Evolutionary conservation across 2,888 invertebrate species (phyloP).

Genomic region (Epinotia nisella): DNA sequence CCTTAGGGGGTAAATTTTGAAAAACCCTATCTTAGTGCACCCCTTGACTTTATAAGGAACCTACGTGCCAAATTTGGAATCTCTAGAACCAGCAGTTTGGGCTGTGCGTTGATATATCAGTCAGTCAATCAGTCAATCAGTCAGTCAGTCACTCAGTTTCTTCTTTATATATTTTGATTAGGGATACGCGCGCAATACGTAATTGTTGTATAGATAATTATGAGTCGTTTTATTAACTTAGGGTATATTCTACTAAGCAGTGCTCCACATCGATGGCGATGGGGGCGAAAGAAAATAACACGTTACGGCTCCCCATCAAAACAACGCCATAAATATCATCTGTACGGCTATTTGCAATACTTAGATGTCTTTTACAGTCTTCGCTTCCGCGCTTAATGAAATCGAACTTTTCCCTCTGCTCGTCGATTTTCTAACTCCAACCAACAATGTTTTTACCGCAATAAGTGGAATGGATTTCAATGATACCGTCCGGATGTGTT

Average conservation of each 20-base stretch:
- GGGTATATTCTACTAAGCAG: background rate
- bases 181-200: too few relatives aligned
- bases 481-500: constrained; percentile 6
- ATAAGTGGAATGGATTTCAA: constrained; percentile 30
- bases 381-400: constrained; percentile 49
- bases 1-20: too few relatives aligned
- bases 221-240: background rate
- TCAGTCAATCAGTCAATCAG: too few relatives aligned
- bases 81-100: too few relatives aligned
- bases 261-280: constrained; percentile 35
- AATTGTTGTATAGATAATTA: too few relatives aligned
- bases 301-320: constrained; percentile 60
- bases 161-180: too few relatives aligned
- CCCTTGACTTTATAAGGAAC: too few relatives aligned
- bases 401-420: constrained; percentile 32
- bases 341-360: constrained; percentile 56
- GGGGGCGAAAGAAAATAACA: constrained; percentile 59
- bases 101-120: too few relatives aligned
- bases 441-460: constrained; percentile 31
- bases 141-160: too few relatives aligned
- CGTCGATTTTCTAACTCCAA: constrained; percentile 26
- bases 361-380: constrained; percentile 59
- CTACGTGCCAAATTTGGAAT: too few relatives aligned
- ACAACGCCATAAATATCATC: constrained; percentile 70
- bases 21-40: too few relatives aligned